Evolutionary conservation across 2,113 vertebrate species (phyloP), one percentile per base, ranked within the genome.

Genomic region (Etheostoma spectabile): DNA sequence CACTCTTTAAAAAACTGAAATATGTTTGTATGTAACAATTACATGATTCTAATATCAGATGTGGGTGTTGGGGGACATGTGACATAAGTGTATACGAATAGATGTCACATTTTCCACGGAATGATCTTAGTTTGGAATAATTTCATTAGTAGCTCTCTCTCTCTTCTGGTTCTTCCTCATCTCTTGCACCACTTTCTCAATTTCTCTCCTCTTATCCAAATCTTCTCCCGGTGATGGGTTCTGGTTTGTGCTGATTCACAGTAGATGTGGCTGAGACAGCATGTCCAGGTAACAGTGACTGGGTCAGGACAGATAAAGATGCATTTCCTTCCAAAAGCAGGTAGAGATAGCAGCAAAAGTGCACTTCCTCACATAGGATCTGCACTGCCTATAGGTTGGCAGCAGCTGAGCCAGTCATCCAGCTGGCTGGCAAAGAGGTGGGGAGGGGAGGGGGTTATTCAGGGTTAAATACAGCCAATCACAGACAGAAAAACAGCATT

Each of bases 401-500:
- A 80, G 77, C 24, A 59, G 57, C 75, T 83, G 74, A 82, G 74
- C 63, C 73, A 72, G 69, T 86, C 82, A 76, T 81, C 77, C 88
- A 82, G 77, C 70, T 60, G 81, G 77, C 86, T 76, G 55, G 56
- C 5, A n/a, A 22, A 15, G 65, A 57, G 70, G 53, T 24, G 69
- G 12, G 63, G 67, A 21, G 66, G 22, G 33, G 21, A 4, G 6
- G 63, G 79, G 80, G 90, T 89, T 89, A 80, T 79, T 83, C 24
- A 38, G 85, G 90, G 91, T 92, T 92, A 94, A 93, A 94, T 88
- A 89, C 82, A 93, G 87, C 90, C 91, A 89, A 90, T 91, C 89
- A 91, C 76, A 86, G 80, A 89, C 77, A 88, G 89, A 92, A 92
- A 93, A 93, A 91, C 90, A 89, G 89, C 90, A 93, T 93, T 91